These are phyloP conservation scores for Notocelia uddmanniana DNA, from an alignment of 2,888 invertebrate genomes.

Conservation along the genomic window DNA sequence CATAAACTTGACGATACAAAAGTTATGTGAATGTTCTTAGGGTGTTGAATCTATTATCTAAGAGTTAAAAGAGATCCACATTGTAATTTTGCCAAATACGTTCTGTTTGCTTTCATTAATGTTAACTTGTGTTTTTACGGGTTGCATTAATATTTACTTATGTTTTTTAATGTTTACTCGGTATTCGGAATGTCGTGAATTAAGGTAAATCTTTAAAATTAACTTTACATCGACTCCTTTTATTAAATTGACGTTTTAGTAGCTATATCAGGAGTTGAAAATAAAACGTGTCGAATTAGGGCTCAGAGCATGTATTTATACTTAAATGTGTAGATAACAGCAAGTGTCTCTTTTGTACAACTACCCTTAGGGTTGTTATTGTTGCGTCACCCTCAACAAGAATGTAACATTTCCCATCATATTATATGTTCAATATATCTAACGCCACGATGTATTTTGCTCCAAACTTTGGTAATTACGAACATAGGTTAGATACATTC, in stretches of 20 bases:
- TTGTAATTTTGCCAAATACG: neutral
- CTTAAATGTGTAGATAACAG: neutral
- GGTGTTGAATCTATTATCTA: too few relatives aligned
- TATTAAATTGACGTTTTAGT: neutral
- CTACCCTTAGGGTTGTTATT: slow-evolving; percentile 24
- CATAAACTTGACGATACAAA: neutral
- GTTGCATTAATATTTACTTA: too few relatives aligned
- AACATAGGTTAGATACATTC: slow-evolving; percentile 29
- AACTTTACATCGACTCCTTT: too few relatives aligned
- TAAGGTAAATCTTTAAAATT: too few relatives aligned
- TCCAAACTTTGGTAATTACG: slow-evolving; percentile 41
- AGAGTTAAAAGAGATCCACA: too few relatives aligned
- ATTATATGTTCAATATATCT: slow-evolving; percentile 38
- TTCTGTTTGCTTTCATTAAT: too few relatives aligned
- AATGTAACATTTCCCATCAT: slow-evolving; percentile 31
- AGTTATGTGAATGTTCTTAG: neutral
- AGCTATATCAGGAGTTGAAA: neutral
- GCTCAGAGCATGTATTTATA: neutral
- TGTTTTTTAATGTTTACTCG: too few relatives aligned
- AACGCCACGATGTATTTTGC: slow-evolving; percentile 31
- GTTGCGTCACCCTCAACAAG: slow-evolving; percentile 30
- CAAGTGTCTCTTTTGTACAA: neutral
- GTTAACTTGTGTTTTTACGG: too few relatives aligned
- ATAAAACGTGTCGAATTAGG: neutral
- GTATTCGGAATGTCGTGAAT: too few relatives aligned